A percentile compares a stretch with the other conserved stretches of the same genome.
These are phyloP conservation scores for Stomorhina lunata DNA, from an alignment of 2,888 invertebrate species.

Conservation along the genomic window DNA sequence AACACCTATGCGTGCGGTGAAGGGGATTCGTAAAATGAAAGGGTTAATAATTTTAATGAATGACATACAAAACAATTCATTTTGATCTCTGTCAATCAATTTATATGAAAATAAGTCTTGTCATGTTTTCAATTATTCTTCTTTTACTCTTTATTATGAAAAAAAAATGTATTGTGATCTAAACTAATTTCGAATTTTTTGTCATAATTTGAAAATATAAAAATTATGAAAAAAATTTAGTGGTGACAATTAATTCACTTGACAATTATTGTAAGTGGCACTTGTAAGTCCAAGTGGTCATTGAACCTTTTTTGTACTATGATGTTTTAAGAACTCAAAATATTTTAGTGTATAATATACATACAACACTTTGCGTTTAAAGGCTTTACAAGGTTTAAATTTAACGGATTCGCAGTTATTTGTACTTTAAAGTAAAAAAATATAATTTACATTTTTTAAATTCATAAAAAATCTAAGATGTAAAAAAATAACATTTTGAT, in stretches of 20 bases:
- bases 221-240: background rate
- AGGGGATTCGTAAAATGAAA: background rate
- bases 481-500: no score
- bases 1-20: background rate
- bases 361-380: no score
- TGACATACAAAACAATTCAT: slow-evolving; percentile 2
- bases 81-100: slow-evolving; percentile 6
- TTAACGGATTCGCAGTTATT: no score
- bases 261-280: background rate
- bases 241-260: slow-evolving; percentile 1
- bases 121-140: slow-evolving; percentile 4
- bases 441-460: no score
- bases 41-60: slow-evolving; percentile 16
- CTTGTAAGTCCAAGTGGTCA: background rate
- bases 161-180: background rate
- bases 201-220: background rate
- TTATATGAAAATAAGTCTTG: background rate
- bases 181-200: slow-evolving; percentile 12
- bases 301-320: background rate
- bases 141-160: background rate
- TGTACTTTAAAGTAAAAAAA: no score
- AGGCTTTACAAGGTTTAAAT: no score
- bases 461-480: no score
- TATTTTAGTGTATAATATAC: no score
- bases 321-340: no score